These are phyloP conservation scores for Cephus pygmeus DNA, from an alignment of 2,888 invertebrate genomes.

Conservation along the genomic window DNA sequence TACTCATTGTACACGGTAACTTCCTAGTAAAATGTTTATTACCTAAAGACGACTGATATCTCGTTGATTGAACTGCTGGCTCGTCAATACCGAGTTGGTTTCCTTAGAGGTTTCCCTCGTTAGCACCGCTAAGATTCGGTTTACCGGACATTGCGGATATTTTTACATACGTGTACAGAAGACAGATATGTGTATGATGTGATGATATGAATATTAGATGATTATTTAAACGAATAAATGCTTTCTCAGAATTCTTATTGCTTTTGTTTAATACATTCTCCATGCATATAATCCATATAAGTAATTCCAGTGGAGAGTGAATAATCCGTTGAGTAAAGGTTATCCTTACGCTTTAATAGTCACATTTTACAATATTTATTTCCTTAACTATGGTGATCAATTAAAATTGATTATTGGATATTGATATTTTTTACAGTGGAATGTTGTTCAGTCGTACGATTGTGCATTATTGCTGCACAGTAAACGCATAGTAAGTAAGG, in stretches of 20 bases:
- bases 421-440: background rate
- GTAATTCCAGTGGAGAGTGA: background rate
- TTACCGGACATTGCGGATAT: conserved; percentile 48
- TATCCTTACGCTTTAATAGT: background rate
- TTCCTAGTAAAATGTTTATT: conserved; percentile 51
- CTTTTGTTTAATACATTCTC: background rate
- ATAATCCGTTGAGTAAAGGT: background rate
- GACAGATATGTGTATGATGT: conserved; percentile 33
- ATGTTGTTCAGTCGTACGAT: background rate
- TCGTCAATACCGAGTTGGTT: conserved; percentile 22
- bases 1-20: conserved; percentile 46
- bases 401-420: background rate
- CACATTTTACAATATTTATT: background rate
- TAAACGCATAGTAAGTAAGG: background rate
- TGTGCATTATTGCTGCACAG: background rate
- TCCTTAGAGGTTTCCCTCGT: background rate
- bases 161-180: conserved; percentile 63
- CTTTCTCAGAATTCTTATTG: conserved; percentile 37
- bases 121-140: background rate
- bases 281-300: background rate
- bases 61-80: conserved; percentile 14
- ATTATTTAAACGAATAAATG: conserved; percentile 54
- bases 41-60: conserved; percentile 27
- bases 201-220: conserved; percentile 40
- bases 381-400: background rate